Base-by-base conservation (phyloP, 1,140 invertebrate species). In the Plectrocnemia conspersa region DNA sequence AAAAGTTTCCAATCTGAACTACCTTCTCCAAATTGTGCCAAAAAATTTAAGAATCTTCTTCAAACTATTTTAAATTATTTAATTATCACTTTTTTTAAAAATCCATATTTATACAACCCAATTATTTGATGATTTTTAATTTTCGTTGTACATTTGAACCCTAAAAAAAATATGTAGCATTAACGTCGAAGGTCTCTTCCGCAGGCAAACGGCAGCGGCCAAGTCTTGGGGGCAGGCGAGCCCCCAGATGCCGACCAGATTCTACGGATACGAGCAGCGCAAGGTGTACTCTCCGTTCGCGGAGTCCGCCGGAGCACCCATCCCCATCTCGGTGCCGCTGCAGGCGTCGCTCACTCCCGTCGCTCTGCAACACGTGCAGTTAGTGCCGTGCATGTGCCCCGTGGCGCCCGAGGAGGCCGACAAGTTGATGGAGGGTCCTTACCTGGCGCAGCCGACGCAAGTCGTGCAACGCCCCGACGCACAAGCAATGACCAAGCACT, bases 301-400 rank as follows among this genome's bases (percentile, higher is more conserved):
- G 15, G 42, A 69, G 21, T 55, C 64, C 10, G 52, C 48, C 16
- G 53, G 53, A n/a, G 58, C 50, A 13, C 73, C 75, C 0, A 75
- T 77, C 19, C 75, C 75, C 0, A 77, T 77, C 41, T 74, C 71
- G 53, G 69, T 76, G 0, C 75, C 75, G 0, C 69, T 74, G 3
- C 73, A 73, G 13, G 70, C 74, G n/a, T 73, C 70, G 36, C 61
- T 77, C 2, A 72, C 72, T 0, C 75, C 74, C 0, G 74, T 74
- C 1, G 71, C 73, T 0, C 64, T 74, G 2, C 72, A 76, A 29
- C 76, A 77, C 52, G 76, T 79, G 0, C 75, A 79, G 56, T 59
- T 79, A 1, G 76, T 79, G 1, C 77, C 77, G 0, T 79, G 77
- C 58, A 73, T 78, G 69, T 79, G 77, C 59, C 77, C 77, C 5